These are phyloP conservation scores for Tipula confusa DNA, from an alignment of 2,888 invertebrate species.

Conservation along the genomic window DNA sequence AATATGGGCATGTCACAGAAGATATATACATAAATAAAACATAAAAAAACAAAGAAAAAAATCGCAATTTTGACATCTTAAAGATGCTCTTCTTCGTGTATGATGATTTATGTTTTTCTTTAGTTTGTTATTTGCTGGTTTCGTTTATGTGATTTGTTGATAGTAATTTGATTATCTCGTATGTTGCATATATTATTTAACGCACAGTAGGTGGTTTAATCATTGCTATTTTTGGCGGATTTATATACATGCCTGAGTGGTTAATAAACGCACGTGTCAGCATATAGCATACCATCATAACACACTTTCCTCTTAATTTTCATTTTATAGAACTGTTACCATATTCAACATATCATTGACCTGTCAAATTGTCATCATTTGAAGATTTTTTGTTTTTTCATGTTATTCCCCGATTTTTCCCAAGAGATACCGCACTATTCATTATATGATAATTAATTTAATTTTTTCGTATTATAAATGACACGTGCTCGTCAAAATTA, in stretches of 20 bases:
- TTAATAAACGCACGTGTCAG: neutral
- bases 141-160: neutral
- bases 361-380: neutral
- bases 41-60: neutral
- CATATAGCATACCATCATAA: neutral
- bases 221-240: neutral
- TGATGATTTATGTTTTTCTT: conserved; percentile 20
- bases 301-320: neutral
- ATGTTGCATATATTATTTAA: neutral
- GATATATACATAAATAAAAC: neutral
- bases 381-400: neutral
- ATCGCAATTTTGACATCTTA: neutral
- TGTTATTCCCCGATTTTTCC: neutral
- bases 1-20: conserved; percentile 15
- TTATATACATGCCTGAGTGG: too few species aligned
- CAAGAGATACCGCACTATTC: neutral
- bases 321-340: neutral
- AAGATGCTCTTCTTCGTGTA: neutral
- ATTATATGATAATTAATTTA: neutral
- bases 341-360: neutral
- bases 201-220: neutral
- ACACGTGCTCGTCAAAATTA: conserved; percentile 7
- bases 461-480: too few species aligned
- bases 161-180: too few species aligned
- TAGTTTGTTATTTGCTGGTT: neutral